Percentiles rank a stretch among this genome's conserved stretches.
phyloP scores from a whole-genome alignment of 1,140 invertebrate species.

The Hydropsyche tenuis region DNA sequence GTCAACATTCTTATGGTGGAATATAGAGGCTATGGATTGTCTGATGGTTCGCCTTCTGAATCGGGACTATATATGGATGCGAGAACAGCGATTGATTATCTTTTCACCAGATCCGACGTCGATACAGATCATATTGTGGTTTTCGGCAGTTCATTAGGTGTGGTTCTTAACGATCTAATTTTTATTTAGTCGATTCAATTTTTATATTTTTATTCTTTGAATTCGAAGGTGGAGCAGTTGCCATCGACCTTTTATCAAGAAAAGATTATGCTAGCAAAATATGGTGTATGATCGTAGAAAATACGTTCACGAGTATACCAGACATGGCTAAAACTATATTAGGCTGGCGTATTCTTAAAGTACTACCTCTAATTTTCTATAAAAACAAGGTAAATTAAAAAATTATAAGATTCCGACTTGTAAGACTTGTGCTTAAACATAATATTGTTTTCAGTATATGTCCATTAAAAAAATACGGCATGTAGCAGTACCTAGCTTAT shows the following conservation, averaged over 20 bases:
- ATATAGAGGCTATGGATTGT: constrained; percentile 94
- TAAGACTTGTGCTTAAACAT: too few species aligned
- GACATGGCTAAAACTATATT: constrained; percentile 85
- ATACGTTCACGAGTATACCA: constrained; percentile 94
- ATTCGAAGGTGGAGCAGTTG: constrained; percentile 79
- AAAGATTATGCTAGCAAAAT: constrained; percentile 77
- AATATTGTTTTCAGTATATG: constrained; percentile 70
- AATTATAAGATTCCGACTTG: too few species aligned
- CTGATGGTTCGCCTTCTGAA: constrained; percentile 86
- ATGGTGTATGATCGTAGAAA: constrained; percentile 88
- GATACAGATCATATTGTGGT: constrained; percentile 85
- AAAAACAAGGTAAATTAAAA: constrained; percentile 77
- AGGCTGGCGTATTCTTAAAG: constrained; percentile 72
- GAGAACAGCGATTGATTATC: constrained; percentile 83
- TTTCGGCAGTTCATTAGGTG: constrained; percentile 92
- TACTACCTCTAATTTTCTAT: constrained; percentile 77
- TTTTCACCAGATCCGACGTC: constrained; percentile 80
- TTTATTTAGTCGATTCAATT: neutral
- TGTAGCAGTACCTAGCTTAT: constrained; percentile 73
- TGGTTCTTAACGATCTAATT: neutral
- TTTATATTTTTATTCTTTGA: neutral
- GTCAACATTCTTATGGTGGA: constrained; percentile 91
- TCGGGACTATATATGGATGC: constrained; percentile 88
- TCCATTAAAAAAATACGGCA: constrained; percentile 74
- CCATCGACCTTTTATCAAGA: constrained; percentile 83